Evolutionary conservation across 1,140 invertebrate genomes (phyloP).

Genomic region (Caenorhabditis latens): DNA sequence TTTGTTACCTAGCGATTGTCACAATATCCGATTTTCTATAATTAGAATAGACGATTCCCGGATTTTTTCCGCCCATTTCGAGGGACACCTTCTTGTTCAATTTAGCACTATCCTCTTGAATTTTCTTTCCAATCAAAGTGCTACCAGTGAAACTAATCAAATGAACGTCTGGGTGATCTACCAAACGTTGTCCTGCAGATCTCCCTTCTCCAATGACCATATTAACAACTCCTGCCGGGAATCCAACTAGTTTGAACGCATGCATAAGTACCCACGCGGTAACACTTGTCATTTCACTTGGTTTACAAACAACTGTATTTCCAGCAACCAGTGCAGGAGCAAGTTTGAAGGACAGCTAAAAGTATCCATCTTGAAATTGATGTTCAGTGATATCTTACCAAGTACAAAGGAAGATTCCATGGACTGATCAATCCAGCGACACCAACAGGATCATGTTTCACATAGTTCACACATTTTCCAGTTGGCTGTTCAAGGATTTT

Average conservation of each 20-base stretch:
- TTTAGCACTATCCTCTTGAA: constrained; percentile 79
- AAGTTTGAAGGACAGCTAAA: constrained; percentile 79
- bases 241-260: constrained; percentile 80
- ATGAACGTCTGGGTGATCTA: constrained; percentile 80
- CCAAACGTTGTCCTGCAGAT: constrained; percentile 80
- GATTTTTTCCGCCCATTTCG: constrained; percentile 83
- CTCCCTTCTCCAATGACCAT: constrained; percentile 81
- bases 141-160: constrained; percentile 82
- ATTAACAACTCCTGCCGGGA: constrained; percentile 82
- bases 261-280: constrained; percentile 81
- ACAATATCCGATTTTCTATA: constrained; percentile 80
- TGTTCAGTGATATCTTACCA: constrained; percentile 77
- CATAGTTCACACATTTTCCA: constrained; percentile 80
- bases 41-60: constrained; percentile 81
- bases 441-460: constrained; percentile 80
- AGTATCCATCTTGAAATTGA: not conserved
- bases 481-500: constrained; percentile 74
- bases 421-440: constrained; percentile 82
- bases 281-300: constrained; percentile 82
- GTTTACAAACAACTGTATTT: constrained; percentile 82
- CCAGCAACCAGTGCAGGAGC: constrained; percentile 82
- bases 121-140: constrained; percentile 79
- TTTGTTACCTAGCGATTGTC: constrained; percentile 78
- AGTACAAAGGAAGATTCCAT: constrained; percentile 82
- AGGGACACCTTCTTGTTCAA: constrained; percentile 81